These are phyloP conservation scores for Eriosoma lanigerum DNA, from an alignment of 1,140 invertebrate species.

Conservation along the genomic window DNA sequence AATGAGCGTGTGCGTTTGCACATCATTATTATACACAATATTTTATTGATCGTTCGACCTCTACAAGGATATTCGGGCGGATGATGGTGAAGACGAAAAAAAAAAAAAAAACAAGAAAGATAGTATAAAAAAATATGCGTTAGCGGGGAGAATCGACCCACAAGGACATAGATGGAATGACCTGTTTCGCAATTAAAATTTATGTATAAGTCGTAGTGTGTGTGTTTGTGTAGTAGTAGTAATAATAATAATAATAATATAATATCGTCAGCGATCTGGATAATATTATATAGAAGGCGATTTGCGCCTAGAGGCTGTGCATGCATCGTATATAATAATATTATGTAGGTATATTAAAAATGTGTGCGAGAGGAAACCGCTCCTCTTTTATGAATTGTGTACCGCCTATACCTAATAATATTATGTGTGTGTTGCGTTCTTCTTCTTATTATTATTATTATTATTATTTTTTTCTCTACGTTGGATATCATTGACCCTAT, in stretches of 20 bases:
- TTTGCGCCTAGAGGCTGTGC: conserved; percentile 18
- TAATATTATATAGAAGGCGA: conserved; percentile 3
- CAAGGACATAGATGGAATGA: conserved; percentile 36
- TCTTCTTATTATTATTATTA: too few relatives aligned
- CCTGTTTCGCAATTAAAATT: conserved; percentile 47
- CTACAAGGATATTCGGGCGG: conserved; percentile 23
- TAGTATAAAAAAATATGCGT: background rate
- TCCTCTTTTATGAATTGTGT: conserved; percentile 18
- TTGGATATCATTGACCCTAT: conserved; percentile 44
- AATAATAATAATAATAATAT: background rate
- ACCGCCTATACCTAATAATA: background rate
- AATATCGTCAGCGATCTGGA: background rate
- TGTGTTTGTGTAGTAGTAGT: background rate
- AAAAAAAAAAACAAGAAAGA: background rate
- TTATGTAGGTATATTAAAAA: background rate
- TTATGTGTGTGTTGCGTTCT: background rate
- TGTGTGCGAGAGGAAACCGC: conserved; percentile 24
- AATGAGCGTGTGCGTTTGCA: background rate
- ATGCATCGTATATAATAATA: too few relatives aligned
- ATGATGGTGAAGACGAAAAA: background rate
- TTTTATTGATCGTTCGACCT: background rate
- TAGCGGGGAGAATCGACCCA: background rate
- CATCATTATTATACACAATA: background rate
- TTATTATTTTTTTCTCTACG: background rate
- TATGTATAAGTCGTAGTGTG: background rate